Base-by-base conservation (phyloP, 2,113 vertebrate species). In the Xenopus laevis region DNA sequence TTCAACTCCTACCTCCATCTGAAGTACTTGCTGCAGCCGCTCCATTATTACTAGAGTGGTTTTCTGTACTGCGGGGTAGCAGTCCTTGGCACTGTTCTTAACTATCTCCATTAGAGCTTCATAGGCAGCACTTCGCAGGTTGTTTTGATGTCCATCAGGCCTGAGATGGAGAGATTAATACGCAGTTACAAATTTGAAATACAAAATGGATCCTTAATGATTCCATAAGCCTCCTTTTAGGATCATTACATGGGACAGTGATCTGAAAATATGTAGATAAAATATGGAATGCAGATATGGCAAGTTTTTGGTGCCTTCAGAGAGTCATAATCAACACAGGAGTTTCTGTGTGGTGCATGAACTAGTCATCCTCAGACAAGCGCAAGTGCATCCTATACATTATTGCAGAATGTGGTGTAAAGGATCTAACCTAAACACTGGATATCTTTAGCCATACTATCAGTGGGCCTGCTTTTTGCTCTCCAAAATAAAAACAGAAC, bases 21-120 rank as follows among this genome's bases (percentile, higher is more conserved):
- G 97, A 30, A 99, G 91, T 81, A 99, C 97, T 88, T 97, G 97
- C 86, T 98, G 95, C 61, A 99, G 92, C 17, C 97, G 78, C 79
- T 99, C 96, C 97, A 99, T 99, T 78, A 99, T 99, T 83, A 99
- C 97, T 83, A 99, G 85, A 0, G 97, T 99, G 20, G 96, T 99
- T 73, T 99, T 99, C 81, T 99, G 97, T 13, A 99, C 97, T 0
- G 97, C 97, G 0, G 97, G 97, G 71, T 99, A 99, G 80, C 97
- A 99, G 78, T 99, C 97, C 85, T 99, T 98, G 63, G 97, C 97
- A 74, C 97, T 99, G 87, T 99, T 99, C 86, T 99, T 99, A 68
- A 99, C 97, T 2, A 99, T 99, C 89, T 99, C 97, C 97, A 99
- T 99, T 78, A 99, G 84, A 13, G 97, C 95, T 83, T 99, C 97